phyloP scores from a whole-genome alignment of 2,888 invertebrate genomes.

The Ceriagrion tenellum region DNA sequence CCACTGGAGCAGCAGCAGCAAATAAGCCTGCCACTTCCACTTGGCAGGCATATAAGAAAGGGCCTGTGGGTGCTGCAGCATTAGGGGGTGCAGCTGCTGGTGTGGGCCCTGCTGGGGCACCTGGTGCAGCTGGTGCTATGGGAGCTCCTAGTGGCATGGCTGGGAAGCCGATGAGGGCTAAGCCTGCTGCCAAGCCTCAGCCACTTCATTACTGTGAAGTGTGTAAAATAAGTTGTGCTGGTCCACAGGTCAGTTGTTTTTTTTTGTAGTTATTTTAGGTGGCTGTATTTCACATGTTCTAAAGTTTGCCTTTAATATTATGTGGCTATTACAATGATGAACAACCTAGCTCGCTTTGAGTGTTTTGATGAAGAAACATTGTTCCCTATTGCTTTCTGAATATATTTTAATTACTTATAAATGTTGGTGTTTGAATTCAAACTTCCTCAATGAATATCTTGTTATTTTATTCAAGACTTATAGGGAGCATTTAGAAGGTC shows the following conservation, averaged over 20 bases:
- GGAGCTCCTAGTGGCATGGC: slow-evolving; percentile 79
- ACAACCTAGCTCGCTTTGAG: slow-evolving; percentile 49
- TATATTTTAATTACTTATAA: neutral
- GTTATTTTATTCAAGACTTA: slow-evolving; percentile 83
- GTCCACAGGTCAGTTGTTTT: slow-evolving; percentile 85
- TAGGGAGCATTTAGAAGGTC: slow-evolving; percentile 98
- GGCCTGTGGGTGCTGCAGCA: slow-evolving; percentile 72
- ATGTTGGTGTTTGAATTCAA: neutral
- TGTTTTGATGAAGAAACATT: slow-evolving; percentile 30
- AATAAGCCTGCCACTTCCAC: slow-evolving; percentile 76
- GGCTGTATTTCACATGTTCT: neutral
- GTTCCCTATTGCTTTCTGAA: slow-evolving; percentile 53
- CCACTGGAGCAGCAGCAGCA: slow-evolving; percentile 78
- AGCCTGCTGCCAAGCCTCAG: slow-evolving; percentile 93
- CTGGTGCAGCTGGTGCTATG: slow-evolving; percentile 71
- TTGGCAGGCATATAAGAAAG: slow-evolving; percentile 83
- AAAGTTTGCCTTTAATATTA: neutral
- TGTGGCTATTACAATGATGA: neutral
- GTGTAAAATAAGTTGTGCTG: slow-evolving; percentile 98
- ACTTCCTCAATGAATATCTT: neutral
- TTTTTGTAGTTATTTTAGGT: neutral
- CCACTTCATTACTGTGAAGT: slow-evolving; percentile 99
- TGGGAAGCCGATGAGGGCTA: slow-evolving; percentile 83
- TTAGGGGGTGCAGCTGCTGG: slow-evolving; percentile 75
- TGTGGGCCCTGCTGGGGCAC: slow-evolving; percentile 73